These are phyloP conservation scores for Varanus komodoensis DNA, from an alignment of 2,113 vertebrate species.

Conservation along the genomic window DNA sequence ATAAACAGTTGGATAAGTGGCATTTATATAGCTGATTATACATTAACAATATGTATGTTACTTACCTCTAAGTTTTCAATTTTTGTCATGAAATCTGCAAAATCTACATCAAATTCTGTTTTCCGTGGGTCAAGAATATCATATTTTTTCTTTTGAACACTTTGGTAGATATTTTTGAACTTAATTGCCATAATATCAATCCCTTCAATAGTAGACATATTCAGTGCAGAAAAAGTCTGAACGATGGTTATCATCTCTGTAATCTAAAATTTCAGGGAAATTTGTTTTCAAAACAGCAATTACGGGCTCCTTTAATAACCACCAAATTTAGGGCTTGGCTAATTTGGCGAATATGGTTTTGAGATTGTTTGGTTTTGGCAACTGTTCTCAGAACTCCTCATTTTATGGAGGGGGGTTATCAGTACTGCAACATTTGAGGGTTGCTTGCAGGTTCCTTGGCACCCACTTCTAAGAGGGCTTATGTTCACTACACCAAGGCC, in stretches of 20 bases:
- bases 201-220: slow-evolving; percentile 83
- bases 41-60: slow-evolving; percentile 6
- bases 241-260: slow-evolving; percentile 80
- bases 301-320: not conserved
- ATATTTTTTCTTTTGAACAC: slow-evolving; percentile 82
- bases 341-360: not conserved
- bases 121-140: slow-evolving; percentile 82
- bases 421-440: not conserved
- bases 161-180: slow-evolving; percentile 80
- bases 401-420: slow-evolving; percentile 14
- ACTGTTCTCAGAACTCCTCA: not conserved
- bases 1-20: not conserved
- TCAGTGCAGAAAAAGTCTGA: slow-evolving; percentile 78
- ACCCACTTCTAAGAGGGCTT: not conserved
- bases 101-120: slow-evolving; percentile 84
- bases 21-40: not conserved
- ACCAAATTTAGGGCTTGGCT: not conserved
- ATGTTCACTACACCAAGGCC: not conserved
- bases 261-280: slow-evolving; percentile 78
- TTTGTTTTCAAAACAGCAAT: not conserved
- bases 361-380: not conserved
- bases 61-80: slow-evolving; percentile 81
- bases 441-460: not conserved
- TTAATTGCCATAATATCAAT: slow-evolving; percentile 82
- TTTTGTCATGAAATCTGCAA: slow-evolving; percentile 80